Conservation (phyloP, 2,797 vertebrate species). For the Catharus ustulatus region DNA sequence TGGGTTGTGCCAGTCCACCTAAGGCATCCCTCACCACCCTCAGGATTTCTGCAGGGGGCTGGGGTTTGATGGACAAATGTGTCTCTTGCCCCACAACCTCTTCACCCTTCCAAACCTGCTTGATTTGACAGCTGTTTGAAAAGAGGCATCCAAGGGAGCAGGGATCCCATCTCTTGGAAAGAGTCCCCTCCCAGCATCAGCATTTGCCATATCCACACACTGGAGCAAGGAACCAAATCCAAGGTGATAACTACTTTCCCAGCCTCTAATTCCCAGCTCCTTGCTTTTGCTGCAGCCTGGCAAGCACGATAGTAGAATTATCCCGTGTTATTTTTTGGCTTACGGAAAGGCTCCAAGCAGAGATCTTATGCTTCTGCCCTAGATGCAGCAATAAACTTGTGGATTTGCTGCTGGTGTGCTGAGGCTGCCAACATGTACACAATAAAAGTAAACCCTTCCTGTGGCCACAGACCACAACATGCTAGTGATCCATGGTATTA, state of each 20-base stretch:
- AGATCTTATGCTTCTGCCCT: not conserved
- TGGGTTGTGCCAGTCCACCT: fast-evolving
- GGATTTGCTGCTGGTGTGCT: conserved; percentile 1
- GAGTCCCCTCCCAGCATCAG: not conserved
- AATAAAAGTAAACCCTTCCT: conserved; percentile 49
- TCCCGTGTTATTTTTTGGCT: not conserved
- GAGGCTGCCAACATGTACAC: conserved; percentile 24
- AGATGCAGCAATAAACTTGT: not conserved
- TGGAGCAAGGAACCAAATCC: not conserved
- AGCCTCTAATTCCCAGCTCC: not conserved
- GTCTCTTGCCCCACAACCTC: not conserved
- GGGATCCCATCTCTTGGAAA: not conserved
- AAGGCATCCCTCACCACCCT: not conserved
- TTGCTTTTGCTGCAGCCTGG: not conserved
- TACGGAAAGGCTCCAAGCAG: not conserved
- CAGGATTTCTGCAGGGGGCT: not conserved
- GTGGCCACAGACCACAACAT: conserved; percentile 23
- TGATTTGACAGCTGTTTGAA: not conserved
- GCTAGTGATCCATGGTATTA: not conserved
- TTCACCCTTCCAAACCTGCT: not conserved
- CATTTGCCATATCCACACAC: fast-evolving
- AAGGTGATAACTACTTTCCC: not conserved
- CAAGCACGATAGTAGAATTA: not conserved
- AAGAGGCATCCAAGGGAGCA: not conserved
- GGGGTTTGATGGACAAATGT: not conserved